Evolutionary conservation across 2,113 vertebrate genomes (phyloP).

Genomic region (Corythornis cristatus): DNA sequence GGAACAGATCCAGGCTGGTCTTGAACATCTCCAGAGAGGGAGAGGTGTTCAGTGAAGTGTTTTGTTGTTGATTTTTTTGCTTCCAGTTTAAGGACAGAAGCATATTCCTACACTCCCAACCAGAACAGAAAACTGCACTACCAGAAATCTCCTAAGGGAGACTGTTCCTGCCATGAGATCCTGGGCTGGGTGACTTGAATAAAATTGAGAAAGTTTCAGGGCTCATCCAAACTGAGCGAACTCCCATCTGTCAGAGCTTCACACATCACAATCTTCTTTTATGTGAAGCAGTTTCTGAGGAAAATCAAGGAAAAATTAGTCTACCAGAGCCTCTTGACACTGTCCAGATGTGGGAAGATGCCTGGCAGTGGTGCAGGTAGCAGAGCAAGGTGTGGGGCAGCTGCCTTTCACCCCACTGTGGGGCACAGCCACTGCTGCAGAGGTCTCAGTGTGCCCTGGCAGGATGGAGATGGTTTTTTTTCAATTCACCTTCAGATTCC

Average conservation of each 20-base stretch:
- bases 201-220: not conserved
- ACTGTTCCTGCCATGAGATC: not conserved
- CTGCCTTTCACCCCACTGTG: not conserved
- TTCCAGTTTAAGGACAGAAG: not conserved
- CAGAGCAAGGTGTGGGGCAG: not conserved
- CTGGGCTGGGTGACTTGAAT: not conserved
- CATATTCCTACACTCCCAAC: not conserved
- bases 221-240: not conserved
- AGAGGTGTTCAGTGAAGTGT: not conserved
- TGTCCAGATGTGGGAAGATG: not conserved
- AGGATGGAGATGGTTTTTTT: not conserved
- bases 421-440: not conserved
- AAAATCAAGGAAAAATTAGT: not conserved
- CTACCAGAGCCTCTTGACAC: not conserved
- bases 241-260: not conserved
- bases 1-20: no score
- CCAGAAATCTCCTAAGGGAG: not conserved
- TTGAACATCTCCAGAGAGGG: no score
- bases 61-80: not conserved
- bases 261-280: not conserved
- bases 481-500: not conserved
- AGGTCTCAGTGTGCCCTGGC: accelerated
- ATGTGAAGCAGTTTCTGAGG: not conserved
- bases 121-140: not conserved
- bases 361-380: not conserved